Conservation (phyloP, 1,140 invertebrate genomes). For the Theocolax elegans region DNA sequence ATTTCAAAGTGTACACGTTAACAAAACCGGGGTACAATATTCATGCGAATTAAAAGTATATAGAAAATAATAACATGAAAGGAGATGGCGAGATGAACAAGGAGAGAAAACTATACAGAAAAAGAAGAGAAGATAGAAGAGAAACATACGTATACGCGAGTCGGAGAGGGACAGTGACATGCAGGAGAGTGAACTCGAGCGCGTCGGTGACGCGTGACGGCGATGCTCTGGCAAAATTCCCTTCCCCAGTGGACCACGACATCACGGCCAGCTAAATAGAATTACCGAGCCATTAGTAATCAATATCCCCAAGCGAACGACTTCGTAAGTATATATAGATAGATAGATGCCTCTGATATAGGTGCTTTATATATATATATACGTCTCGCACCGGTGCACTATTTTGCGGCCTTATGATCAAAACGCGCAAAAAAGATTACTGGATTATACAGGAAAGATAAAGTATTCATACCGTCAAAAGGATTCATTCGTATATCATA, state of each 20-base stretch:
- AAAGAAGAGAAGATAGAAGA: not conserved
- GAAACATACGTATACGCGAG: not conserved
- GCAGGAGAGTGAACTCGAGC: not conserved
- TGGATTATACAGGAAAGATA: not conserved
- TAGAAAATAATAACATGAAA: not conserved
- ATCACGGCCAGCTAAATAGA: slow-evolving; percentile 42
- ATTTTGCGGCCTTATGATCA: not conserved
- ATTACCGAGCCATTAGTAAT: slow-evolving; percentile 44
- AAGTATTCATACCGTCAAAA: not conserved
- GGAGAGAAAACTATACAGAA: not conserved
- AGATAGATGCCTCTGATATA: slow-evolving; percentile 4
- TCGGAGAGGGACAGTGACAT: not conserved
- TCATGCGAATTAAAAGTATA: too few species aligned
- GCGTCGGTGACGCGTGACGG: slow-evolving; percentile 35
- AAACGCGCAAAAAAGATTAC: not conserved
- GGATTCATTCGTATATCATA: too few species aligned
- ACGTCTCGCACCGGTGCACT: not conserved
- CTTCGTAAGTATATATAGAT: slow-evolving; percentile 1
- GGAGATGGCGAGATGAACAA: not conserved
- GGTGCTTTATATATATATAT: not conserved
- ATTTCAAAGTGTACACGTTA: too few species aligned
- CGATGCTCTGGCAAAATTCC: slow-evolving; percentile 23
- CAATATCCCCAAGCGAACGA: slow-evolving; percentile 39
- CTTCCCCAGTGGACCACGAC: slow-evolving; percentile 41
- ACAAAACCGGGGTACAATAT: too few species aligned